Conservation (phyloP, 2,113 vertebrate genomes). For the Globicephala melas region DNA sequence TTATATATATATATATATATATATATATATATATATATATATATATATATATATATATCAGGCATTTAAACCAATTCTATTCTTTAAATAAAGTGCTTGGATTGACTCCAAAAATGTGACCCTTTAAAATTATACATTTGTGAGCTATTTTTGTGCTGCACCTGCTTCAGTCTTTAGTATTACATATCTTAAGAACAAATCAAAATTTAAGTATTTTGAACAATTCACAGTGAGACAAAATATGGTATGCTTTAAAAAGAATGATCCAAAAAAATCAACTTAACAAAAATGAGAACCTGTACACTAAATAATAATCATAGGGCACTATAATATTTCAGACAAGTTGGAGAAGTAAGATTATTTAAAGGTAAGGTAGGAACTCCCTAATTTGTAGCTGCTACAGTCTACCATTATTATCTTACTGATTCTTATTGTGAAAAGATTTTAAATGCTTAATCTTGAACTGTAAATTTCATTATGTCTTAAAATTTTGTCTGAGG, state of each 20-base stretch:
- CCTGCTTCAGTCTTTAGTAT: background rate
- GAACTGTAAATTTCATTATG: conserved; percentile 49
- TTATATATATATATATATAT: no score
- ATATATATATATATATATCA: background rate
- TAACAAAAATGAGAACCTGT: conserved; percentile 17
- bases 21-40: background rate
- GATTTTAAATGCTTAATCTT: conserved; percentile 57
- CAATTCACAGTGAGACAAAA: background rate
- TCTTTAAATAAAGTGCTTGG: background rate
- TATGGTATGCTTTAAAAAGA: background rate
- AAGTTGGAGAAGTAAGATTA: background rate
- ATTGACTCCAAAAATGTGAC: background rate
- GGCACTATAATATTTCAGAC: background rate
- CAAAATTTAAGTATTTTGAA: background rate
- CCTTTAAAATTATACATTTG: background rate
- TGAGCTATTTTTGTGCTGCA: background rate
- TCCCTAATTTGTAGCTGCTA: accelerated
- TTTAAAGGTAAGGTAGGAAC: background rate
- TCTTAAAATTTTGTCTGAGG: conserved; percentile 58
- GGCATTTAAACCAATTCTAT: background rate
- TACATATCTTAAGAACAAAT: background rate
- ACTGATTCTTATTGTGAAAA: background rate
- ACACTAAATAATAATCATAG: background rate
- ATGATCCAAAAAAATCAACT: background rate
- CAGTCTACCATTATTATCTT: background rate